Percentiles rank a stretch among this genome's conserved stretches.
phyloP scores from a whole-genome alignment of 2,888 invertebrate species.

The Epicampocera succincta region DNA sequence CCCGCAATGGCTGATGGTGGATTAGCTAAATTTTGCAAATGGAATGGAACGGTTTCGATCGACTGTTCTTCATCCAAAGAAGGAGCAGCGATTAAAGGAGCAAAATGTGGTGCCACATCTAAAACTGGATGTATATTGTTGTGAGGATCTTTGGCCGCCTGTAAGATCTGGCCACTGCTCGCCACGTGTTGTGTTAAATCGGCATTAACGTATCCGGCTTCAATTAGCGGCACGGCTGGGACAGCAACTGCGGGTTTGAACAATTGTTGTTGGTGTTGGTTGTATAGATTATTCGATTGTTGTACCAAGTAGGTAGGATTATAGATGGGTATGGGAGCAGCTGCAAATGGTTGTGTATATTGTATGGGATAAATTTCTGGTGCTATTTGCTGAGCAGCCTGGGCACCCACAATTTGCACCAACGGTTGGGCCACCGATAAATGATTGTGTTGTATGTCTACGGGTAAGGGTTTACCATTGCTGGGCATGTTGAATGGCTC shows the following conservation, averaged over 20 bases:
- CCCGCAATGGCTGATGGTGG: constrained; percentile 68
- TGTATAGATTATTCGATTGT: constrained; percentile 81
- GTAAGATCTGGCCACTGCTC: constrained; percentile 80
- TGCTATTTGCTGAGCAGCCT: constrained; percentile 82
- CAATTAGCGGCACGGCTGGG: constrained; percentile 75
- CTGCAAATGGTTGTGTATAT: constrained; percentile 80
- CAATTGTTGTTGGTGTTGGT: constrained; percentile 81
- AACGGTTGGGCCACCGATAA: constrained; percentile 77
- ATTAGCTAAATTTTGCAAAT: constrained; percentile 75
- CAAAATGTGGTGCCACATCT: constrained; percentile 78
- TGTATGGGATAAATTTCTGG: constrained; percentile 82
- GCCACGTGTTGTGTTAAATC: constrained; percentile 80
- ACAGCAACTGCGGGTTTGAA: constrained; percentile 83
- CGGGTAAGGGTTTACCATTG: constrained; percentile 80
- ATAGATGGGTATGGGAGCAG: constrained; percentile 78
- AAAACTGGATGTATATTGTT: constrained; percentile 77
- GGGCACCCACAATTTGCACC: constrained; percentile 79
- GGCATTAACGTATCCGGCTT: constrained; percentile 76
- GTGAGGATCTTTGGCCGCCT: constrained; percentile 78
- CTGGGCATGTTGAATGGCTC: constrained; percentile 82
- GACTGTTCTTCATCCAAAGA: constrained; percentile 74
- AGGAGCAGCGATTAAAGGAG: constrained; percentile 79
- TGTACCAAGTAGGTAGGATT: constrained; percentile 81
- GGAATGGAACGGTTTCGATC: constrained; percentile 75
- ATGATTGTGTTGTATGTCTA: constrained; percentile 79